Base-by-base conservation (phyloP, 2,888 invertebrate species). In the Eumerus sabulonum region DNA sequence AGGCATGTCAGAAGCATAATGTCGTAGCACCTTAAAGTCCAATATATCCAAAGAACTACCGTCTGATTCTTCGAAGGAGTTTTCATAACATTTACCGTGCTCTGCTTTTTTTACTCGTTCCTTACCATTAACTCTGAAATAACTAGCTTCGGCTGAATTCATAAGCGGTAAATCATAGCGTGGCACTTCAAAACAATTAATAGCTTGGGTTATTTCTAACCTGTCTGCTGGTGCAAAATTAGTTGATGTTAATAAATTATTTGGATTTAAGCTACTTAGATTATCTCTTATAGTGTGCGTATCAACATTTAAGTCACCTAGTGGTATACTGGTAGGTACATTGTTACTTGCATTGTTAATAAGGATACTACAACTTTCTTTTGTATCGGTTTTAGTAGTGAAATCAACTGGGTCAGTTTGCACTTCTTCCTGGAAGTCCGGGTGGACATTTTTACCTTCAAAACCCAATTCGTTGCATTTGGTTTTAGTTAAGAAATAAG, bases 401-500 rank as follows among this genome's bases (percentile, higher is more conserved):
- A 64, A 45, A 84, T 82, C 82, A 82, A 67, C 64, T 83, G 83
- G 82, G 82, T 84, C 86, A 82, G 76, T 54, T 85, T 84, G 84
- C 83, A 83, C 85, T 86, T 87, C 86, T 86, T 86, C 86, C 83
- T 84, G 82, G 84, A 60, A 54, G 56, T 83, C 82, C 82, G 84
- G 83, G 81, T 27, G 27, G 7, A 4, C 27, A 27, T 4, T 27
- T 74, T 56, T n/a, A 44, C 9, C 38, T 42, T 38, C 5, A 44
- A 36, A 36, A 36, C n/a, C 12, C 38, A 27, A 27, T 27, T 27
- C 27, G 3, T 27, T 27, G 27, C 27, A 27, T 27, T 27, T 27
- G 27, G 27, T 27, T 4, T 27, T 27, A 27, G 7, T 2, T 7
- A 27, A 4, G 40, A 84, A 68, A 35, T 83, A 82, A n/a, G 83